Evolutionary conservation across 2,113 vertebrate species (phyloP).

Genomic region (Beaufortia kweichowensis): DNA sequence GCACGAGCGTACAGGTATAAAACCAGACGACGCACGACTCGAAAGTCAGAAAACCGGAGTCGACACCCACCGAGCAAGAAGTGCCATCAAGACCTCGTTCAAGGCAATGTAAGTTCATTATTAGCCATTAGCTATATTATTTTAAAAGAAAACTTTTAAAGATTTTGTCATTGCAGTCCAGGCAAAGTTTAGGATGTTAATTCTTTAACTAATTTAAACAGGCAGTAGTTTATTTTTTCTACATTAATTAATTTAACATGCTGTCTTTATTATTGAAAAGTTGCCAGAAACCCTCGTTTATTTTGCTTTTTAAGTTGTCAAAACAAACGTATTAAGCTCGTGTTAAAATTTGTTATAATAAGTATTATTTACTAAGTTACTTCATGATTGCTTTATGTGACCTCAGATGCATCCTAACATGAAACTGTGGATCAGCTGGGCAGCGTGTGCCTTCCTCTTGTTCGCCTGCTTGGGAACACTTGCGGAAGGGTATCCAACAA

Average conservation of each 20-base stretch:
- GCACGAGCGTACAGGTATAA: conserved; percentile 41
- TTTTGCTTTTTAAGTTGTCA: background rate
- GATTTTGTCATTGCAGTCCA: background rate
- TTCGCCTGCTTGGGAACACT: conserved; percentile 86
- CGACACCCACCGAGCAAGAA: background rate
- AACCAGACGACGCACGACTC: conserved; percentile 23
- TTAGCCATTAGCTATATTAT: background rate
- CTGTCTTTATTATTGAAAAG: background rate
- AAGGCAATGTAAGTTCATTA: background rate
- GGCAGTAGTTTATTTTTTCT: background rate
- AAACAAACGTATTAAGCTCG: background rate
- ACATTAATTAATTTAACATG: background rate
- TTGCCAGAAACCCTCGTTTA: background rate
- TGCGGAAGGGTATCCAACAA: conserved; percentile 91
- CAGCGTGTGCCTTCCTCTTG: conserved; percentile 84
- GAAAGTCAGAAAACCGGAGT: background rate
- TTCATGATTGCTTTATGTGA: background rate
- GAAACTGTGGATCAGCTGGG: conserved; percentile 80
- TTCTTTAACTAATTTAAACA: background rate
- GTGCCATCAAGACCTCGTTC: background rate
- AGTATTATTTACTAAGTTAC: background rate
- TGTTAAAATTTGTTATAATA: background rate
- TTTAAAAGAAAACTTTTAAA: background rate
- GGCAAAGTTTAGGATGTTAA: background rate
- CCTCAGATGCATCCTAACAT: conserved; percentile 88